Conservation (phyloP, 2,888 invertebrate species). For the Periphyllus acericola region DNA sequence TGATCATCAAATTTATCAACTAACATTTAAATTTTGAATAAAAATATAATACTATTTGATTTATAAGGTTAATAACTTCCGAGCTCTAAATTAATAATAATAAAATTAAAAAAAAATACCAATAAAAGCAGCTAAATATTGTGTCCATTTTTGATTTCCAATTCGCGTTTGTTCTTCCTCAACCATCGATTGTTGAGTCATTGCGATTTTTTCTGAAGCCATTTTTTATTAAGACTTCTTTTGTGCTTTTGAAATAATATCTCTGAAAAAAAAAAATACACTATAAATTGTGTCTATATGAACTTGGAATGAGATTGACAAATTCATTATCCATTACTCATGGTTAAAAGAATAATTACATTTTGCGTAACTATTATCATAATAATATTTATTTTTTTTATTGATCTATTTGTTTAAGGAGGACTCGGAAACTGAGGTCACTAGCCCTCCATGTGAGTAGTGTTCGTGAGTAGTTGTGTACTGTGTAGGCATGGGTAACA, state of each 20-base stretch:
- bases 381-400: too few relatives aligned
- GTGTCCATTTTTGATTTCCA: conserved; percentile 73
- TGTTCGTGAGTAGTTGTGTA: too few relatives aligned
- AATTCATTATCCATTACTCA: not conserved
- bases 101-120: conserved; percentile 67
- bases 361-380: too few relatives aligned
- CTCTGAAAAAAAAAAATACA: conserved; percentile 3
- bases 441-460: too few relatives aligned
- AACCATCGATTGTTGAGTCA: conserved; percentile 73
- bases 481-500: too few relatives aligned
- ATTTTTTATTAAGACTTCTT: conserved; percentile 65
- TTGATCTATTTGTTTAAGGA: too few relatives aligned
- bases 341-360: not conserved
- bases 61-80: too few relatives aligned
- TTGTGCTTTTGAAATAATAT: conserved; percentile 12
- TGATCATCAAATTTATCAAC: too few relatives aligned
- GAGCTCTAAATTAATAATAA: not conserved
- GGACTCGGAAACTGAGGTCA: too few relatives aligned
- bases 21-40: too few relatives aligned
- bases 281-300: not conserved
- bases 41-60: too few relatives aligned
- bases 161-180: conserved; percentile 71
- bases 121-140: conserved; percentile 76
- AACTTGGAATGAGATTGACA: not conserved
- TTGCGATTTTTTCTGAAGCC: conserved; percentile 71